A percentile compares a stretch with the other conserved stretches of the same genome.
These are phyloP conservation scores for Staurois parvus DNA, from an alignment of 2,797 vertebrate genomes.

Conservation along the genomic window DNA sequence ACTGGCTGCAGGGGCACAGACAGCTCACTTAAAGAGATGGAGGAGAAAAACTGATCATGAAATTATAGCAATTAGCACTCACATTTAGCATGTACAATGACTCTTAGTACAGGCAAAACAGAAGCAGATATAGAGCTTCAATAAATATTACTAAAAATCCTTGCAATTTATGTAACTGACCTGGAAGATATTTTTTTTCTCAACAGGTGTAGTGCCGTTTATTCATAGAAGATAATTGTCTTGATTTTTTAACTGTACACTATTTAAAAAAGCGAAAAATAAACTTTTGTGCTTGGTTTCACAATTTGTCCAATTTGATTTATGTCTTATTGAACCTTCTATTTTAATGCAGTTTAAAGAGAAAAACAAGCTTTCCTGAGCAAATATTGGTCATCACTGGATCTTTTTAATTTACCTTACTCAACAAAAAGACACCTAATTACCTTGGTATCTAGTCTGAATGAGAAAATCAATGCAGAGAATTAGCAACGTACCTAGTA, in stretches of 20 bases:
- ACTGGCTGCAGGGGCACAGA: no score
- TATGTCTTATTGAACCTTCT: not conserved
- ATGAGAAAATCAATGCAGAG: slow-evolving; percentile 34
- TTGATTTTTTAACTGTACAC: no score
- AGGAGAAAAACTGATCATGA: no score
- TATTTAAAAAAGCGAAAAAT: not conserved
- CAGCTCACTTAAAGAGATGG: no score
- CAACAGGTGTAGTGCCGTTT: not conserved
- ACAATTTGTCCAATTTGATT: not conserved
- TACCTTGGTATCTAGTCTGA: slow-evolving; percentile 27
- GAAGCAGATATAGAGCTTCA: no score
- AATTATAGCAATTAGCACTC: no score
- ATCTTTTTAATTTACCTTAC: not conserved
- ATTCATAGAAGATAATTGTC: not conserved
- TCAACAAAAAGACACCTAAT: slow-evolving; percentile 37
- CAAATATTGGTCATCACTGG: not conserved
- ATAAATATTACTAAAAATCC: no score
- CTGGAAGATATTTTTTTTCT: not conserved
- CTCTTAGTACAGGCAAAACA: not conserved
- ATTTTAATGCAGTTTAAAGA: slow-evolving; percentile 7
- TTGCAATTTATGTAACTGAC: not conserved
- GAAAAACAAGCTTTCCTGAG: not conserved
- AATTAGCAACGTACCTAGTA: slow-evolving; percentile 10
- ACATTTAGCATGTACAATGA: no score
- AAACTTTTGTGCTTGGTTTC: not conserved